phyloP scores from a whole-genome alignment of 2,888 invertebrate genomes.

The Iphiclides podalirius region DNA sequence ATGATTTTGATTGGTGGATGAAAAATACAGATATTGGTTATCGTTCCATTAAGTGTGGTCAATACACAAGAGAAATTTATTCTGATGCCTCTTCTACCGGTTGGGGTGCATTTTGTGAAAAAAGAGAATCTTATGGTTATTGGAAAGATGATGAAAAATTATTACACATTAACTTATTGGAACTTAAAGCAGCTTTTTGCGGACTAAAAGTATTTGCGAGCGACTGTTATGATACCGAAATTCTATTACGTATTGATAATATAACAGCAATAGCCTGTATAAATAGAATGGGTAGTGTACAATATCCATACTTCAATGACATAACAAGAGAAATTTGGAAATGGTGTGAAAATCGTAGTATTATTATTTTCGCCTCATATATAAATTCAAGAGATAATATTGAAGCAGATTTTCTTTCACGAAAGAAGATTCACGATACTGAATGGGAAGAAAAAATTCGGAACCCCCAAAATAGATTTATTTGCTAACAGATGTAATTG shows the following conservation, averaged over 20 bases:
- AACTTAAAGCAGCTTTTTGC: constrained; percentile 15
- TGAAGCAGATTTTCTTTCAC: constrained; percentile 34
- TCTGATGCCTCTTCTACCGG: constrained; percentile 18
- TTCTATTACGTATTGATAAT: constrained; percentile 23
- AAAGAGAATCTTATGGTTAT: not conserved
- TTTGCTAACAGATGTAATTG: constrained; percentile 31
- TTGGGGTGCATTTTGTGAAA: constrained; percentile 22
- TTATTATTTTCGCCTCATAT: constrained; percentile 41
- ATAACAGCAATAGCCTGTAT: constrained; percentile 19
- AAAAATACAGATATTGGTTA: too few species aligned
- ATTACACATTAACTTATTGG: constrained; percentile 23
- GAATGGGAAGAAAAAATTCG: constrained; percentile 30
- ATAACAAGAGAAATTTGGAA: constrained; percentile 28
- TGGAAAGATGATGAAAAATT: too few species aligned
- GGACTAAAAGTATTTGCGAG: constrained; percentile 12
- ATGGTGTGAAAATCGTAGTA: constrained; percentile 30
- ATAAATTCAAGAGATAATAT: constrained; percentile 38
- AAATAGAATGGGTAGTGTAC: constrained; percentile 27
- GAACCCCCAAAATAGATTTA: constrained; percentile 29
- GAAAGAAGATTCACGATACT: constrained; percentile 28
- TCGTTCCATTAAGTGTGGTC: too few species aligned
- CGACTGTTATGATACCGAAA: constrained; percentile 4
- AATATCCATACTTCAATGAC: constrained; percentile 26
- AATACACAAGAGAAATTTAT: too few species aligned
- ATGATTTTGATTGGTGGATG: too few species aligned